These are phyloP conservation scores for Varanus salvator DNA, from an alignment of 2,113 vertebrate species.

Conservation along the genomic window DNA sequence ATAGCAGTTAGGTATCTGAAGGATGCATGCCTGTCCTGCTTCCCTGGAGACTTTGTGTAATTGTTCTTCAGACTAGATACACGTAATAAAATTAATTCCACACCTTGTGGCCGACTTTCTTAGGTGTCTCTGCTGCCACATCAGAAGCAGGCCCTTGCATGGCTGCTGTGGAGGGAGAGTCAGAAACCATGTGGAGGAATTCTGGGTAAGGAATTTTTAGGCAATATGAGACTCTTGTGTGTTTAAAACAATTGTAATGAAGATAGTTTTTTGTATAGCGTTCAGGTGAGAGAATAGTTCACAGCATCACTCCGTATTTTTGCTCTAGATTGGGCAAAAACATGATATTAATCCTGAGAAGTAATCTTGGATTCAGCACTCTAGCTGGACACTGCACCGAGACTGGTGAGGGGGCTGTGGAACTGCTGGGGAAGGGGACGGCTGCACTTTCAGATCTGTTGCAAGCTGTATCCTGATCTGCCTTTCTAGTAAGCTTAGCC, in stretches of 20 bases:
- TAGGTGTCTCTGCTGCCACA: conserved; percentile 86
- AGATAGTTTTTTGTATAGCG: neutral
- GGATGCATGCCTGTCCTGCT: neutral
- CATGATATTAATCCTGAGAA: neutral
- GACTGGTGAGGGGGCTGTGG: no score
- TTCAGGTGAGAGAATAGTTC: neutral
- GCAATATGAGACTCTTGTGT: neutral
- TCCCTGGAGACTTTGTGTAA: neutral
- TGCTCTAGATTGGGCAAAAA: neutral
- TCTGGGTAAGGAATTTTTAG: conserved; percentile 80
- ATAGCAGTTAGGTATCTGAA: neutral
- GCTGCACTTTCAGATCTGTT: no score
- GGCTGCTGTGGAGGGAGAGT: conserved; percentile 93
- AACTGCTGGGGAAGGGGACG: no score
- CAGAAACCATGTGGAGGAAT: conserved; percentile 94
- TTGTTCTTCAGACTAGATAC: no score
- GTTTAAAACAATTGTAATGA: neutral
- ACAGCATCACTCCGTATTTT: neutral
- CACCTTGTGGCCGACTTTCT: neutral
- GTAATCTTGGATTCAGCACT: neutral
- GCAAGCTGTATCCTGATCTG: no score
- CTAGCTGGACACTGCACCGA: neutral
- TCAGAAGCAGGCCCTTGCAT: conserved; percentile 89
- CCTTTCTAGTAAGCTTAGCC: no score
- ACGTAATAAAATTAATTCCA: neutral